A percentile compares a stretch with the other conserved stretches of the same genome.
Conservation (phyloP, 2,797 vertebrate genomes). For the Peromyscus attwateri region DNA sequence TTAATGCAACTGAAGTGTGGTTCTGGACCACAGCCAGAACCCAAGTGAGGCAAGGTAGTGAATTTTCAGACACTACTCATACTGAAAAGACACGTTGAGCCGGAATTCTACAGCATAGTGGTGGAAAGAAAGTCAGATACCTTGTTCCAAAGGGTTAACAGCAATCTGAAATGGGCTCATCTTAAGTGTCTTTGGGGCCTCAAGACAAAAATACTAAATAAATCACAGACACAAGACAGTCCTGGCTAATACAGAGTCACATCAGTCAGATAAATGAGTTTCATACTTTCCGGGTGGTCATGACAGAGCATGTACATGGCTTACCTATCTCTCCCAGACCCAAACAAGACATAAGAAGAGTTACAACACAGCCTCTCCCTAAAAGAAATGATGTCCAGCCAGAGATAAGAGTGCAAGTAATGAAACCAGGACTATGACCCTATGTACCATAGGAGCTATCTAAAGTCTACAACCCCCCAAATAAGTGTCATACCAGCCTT, state of each 20-base stretch:
- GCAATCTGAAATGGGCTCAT: not conserved
- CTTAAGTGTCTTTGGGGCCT: not conserved
- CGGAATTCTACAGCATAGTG: not conserved
- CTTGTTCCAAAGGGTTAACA: not conserved
- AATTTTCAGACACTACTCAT: not conserved
- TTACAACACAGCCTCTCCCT: not conserved
- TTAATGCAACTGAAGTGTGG: constrained; percentile 74
- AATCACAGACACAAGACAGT: not conserved
- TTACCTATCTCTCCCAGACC: not conserved
- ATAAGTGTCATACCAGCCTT: not conserved
- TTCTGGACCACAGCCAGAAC: constrained; percentile 68
- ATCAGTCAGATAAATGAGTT: constrained; percentile 5
- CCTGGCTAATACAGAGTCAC: not conserved
- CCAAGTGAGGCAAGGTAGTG: constrained; percentile 26
- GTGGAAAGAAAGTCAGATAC: constrained; percentile 8
- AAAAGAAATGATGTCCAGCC: not conserved
- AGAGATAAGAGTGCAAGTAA: not conserved
- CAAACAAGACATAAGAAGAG: not conserved
- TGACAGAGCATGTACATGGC: not conserved
- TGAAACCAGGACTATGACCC: not conserved
- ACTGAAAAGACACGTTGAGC: not conserved
- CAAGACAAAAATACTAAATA: not conserved
- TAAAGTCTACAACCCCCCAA: not conserved
- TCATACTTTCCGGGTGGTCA: not conserved
- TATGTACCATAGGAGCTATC: not conserved